Conservation (phyloP, 2,888 invertebrate genomes). For the Eugnorisma glareosa region DNA sequence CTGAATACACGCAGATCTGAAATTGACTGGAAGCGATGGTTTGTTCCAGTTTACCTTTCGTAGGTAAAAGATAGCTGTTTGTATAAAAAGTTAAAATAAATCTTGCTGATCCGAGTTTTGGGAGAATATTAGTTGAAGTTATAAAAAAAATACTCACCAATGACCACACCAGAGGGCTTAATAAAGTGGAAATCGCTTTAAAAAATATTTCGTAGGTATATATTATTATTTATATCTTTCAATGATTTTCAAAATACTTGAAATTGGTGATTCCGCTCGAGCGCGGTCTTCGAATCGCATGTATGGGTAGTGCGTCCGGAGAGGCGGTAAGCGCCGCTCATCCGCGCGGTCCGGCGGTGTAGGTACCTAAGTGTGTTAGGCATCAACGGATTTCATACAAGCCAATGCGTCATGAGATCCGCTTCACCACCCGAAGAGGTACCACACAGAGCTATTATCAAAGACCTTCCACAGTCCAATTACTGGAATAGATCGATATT, state of each 20-base stretch:
- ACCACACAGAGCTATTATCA: background rate
- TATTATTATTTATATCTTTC: no score
- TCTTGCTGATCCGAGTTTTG: background rate
- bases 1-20: constrained; percentile 56
- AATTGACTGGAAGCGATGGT: constrained; percentile 59
- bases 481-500: no score
- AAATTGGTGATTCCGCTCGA: background rate
- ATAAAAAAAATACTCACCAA: background rate
- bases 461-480: background rate
- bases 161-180: background rate
- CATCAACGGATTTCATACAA: no score
- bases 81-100: background rate
- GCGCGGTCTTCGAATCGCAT: background rate
- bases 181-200: background rate
- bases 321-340: background rate
- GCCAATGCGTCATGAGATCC: no score
- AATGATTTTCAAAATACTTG: background rate
- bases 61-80: background rate
- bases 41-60: constrained; percentile 29
- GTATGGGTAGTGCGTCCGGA: background rate
- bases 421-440: no score
- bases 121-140: background rate
- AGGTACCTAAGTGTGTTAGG: no score
- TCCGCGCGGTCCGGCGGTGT: background rate
- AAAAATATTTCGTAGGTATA: no score